Evolutionary conservation across 1,140 invertebrate genomes (phyloP), one percentile per base, ranked within the genome.

Genomic region (Agrilus planipennis): DNA sequence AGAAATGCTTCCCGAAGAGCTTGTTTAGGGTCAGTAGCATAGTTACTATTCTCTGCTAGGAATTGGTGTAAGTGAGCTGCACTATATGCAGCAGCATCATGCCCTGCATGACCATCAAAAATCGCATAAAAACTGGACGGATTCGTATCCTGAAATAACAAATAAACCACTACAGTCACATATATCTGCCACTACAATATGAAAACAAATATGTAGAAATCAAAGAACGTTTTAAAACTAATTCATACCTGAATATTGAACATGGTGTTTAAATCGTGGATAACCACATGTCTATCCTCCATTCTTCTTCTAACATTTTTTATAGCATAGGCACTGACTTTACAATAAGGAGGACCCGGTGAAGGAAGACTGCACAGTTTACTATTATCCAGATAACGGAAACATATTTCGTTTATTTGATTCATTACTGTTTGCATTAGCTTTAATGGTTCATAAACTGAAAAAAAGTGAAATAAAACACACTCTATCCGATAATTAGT

Each of bases 41-140:
- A 89, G 55, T 76, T 60, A 28, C 68, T 62, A 55, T 78, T 85
- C 56, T 84, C 76, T 7, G 77, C 77, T 44, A 96, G 67, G 64
- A 86, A 81, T 57, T 84, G 78, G 63, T 93, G 89, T 31, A 96
- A 67, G 65, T 96, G 90, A 31, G 83, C 79, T 22, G 83, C 77
- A 53, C 79, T 77, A 69, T 91, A 96, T 38, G 74, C 73, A 4
- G 91, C 89, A 27, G 91, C 91, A 47, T 93, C 82, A 14, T 79
- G 70, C 6, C 92, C 92, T n/a, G 81, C 85, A 63, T 97, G 93
- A 1, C 93, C 93, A 72, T 96, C 93, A 64, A 92, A 96, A 46
- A 97, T 81, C 32, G 86, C 91, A 68, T 89, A 96, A 65, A 81
- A 92, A 72, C 79, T 83, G 55, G 74, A 70, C 51, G 68, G 67